Base-by-base conservation (phyloP, 2,113 vertebrate genomes). In the Cavia aperea region DNA sequence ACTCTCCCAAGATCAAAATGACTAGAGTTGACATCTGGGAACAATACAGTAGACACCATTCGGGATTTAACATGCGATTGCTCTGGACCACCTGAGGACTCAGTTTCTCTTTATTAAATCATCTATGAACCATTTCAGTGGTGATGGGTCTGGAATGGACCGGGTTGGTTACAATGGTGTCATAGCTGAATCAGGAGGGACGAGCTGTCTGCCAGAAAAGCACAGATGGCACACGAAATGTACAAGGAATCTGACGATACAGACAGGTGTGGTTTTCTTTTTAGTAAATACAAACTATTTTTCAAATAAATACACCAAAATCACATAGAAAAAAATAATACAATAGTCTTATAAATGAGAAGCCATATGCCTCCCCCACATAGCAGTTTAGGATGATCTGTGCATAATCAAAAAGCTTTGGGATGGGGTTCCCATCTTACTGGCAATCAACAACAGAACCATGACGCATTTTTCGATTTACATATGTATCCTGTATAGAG, bases 251-350 rank as follows among this genome's bases (percentile, higher is more conserved):
- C 93, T 96, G 97, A 94, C 65, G 86, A 95, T 89, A 95, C 96
- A 96, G 16, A 94, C 94, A 91, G 49, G 36, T 14, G 31, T 73
- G 66, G 87, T 89, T 96, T 95, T 1, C 75, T 63, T 88, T 94
- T 92, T 95, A 21, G 60, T 66, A 68, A 96, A 96, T 81, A 95
- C 94, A 95, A 95, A 97, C 83, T 1, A 60, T 72, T 90, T 82
- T 49, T 95, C 84, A 96, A 97, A 97, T 97, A 97, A 98, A 97
- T 97, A 97, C 91, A 96, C 60, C 83, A 63, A 84, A 96, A 87
- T 97, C 94, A 96, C 95, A 93, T 33, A 90, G 89, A 58, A 95
- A 96, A 72, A 65, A 94, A 94, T 43, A 78, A 90, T 83, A 96
- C 94, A 96, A 93, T 26, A 94, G 56, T 81, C 68, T 92, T 81